Evolutionary conservation across 1,140 invertebrate genomes (phyloP).

Genomic region (Tetranychus urticae): DNA sequence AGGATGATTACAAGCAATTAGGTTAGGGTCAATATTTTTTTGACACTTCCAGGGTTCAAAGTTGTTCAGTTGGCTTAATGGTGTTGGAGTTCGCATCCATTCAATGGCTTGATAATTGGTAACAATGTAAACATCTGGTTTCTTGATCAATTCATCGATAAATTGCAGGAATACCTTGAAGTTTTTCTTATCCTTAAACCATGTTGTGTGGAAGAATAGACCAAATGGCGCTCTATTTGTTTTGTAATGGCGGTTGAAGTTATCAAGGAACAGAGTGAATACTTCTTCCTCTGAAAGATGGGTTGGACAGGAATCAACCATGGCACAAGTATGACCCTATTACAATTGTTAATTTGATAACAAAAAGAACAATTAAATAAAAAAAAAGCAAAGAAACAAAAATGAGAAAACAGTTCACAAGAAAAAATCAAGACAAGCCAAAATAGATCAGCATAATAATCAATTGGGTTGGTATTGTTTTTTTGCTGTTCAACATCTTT

Average conservation of each 20-base stretch:
- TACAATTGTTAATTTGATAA: slow-evolving; percentile 56
- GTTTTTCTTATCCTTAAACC: slow-evolving; percentile 79
- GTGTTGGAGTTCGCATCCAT: slow-evolving; percentile 80
- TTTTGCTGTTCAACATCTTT: too few species aligned
- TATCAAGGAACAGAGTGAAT: slow-evolving; percentile 18
- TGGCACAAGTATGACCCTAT: slow-evolving; percentile 49
- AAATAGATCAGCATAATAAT: too few species aligned
- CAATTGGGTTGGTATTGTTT: too few species aligned
- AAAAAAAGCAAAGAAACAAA: too few species aligned
- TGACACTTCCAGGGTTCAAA: slow-evolving; percentile 86
- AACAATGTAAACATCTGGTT: slow-evolving; percentile 81
- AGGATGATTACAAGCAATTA: slow-evolving; percentile 54
- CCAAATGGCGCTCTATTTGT: slow-evolving; percentile 80
- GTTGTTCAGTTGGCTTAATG: slow-evolving; percentile 55
- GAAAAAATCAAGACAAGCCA: too few species aligned
- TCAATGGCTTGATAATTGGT: slow-evolving; percentile 81
- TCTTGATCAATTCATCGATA: slow-evolving; percentile 64
- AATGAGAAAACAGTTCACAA: too few species aligned
- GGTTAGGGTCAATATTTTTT: slow-evolving; percentile 35
- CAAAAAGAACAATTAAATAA: too few species aligned
- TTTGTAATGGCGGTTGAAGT: slow-evolving; percentile 69
- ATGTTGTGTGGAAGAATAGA: slow-evolving; percentile 80
- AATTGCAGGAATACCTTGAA: slow-evolving; percentile 77
- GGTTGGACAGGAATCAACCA: slow-evolving; percentile 19
- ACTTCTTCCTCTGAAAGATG: slow-evolving; percentile 17